Evolutionary conservation across 2,888 invertebrate genomes (phyloP), one percentile per base, ranked within the genome.

Genomic region (Leucophenga montana): DNA sequence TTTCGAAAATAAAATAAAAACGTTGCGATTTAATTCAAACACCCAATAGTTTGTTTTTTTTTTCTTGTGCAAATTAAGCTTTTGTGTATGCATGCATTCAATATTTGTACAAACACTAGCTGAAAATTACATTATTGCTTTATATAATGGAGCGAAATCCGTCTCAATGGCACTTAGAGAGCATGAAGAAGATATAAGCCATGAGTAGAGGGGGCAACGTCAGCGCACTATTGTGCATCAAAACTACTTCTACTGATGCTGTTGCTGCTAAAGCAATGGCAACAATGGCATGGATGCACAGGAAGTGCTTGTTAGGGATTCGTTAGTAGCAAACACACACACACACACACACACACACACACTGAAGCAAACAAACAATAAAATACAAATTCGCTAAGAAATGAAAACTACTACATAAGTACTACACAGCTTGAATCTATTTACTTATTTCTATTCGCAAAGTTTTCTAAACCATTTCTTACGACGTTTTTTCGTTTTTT

Each of bases 371-470:
- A 79, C 83, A 80, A 85, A 83, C 83, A 83, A 83, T 85, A 83
- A 80, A 83, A 83, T 77, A 85, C 82, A 83, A 82, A 82, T 83
- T 85, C 85, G 80, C 77, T 84, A 82, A 82, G 77, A 73, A 76
- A 72, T 71, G 69, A 72, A 75, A 72, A 72, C 71, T 68, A 67
- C 73, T 54, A 69, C 68, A 73, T 44, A 59, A 66, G 76, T 64
- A 69, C 70, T 74, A 73, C 75, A 73, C 73, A 72, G 74, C 80
- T 78, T 76, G 73, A 74, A 75, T 71, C 70, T 67, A 65, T 71
- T 70, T 57, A 69, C 62, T 46, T 59, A 67, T 67, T 13, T 59
- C 39, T 59, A 18, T 68, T 9, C 50, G 39, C 46, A 18, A 14
- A 56, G 14, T 59, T 71, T 61, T 57, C 66, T 68, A 65, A 18